These are phyloP conservation scores for Lepidurus couesii DNA, from an alignment of 1,140 invertebrate genomes.

Conservation along the genomic window DNA sequence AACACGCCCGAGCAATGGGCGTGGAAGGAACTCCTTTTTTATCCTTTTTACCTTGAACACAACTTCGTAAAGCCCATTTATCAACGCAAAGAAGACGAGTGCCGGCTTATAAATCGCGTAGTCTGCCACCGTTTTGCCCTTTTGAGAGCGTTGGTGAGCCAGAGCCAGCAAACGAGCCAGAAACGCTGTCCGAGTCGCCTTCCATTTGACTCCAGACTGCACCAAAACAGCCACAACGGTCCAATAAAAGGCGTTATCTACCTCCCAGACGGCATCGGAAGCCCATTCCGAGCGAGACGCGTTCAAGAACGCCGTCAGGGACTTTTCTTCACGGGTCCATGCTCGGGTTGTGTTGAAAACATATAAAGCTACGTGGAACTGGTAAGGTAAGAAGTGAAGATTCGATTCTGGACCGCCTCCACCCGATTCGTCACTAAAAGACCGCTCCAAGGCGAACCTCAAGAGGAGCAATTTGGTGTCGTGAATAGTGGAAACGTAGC, in stretches of 20 bases:
- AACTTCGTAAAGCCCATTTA: constrained; percentile 67
- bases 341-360: constrained; percentile 83
- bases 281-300: constrained; percentile 38
- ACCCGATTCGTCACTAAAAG: constrained; percentile 94
- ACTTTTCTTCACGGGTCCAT: constrained; percentile 64
- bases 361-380: constrained; percentile 91
- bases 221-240: constrained; percentile 70
- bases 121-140: constrained; percentile 51
- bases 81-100: constrained; percentile 74
- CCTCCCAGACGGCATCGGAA: constrained; percentile 76
- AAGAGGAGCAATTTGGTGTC: constrained; percentile 87
- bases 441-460: constrained; percentile 86
- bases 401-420: constrained; percentile 95
- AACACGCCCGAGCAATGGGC: background rate
- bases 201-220: constrained; percentile 65
- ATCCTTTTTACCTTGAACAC: constrained; percentile 60
- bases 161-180: constrained; percentile 69
- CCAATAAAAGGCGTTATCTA: constrained; percentile 85
- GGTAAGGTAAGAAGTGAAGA: constrained; percentile 91
- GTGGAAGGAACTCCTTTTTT: background rate
- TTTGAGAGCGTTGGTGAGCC: constrained; percentile 64
- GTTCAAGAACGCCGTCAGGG: constrained; percentile 48
- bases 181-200: constrained; percentile 58
- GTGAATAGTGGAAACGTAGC: constrained; percentile 80
- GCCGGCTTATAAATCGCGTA: constrained; percentile 79